Evolutionary conservation across 1,140 invertebrate species (phyloP).

Genomic region (Drosophila willistoni): DNA sequence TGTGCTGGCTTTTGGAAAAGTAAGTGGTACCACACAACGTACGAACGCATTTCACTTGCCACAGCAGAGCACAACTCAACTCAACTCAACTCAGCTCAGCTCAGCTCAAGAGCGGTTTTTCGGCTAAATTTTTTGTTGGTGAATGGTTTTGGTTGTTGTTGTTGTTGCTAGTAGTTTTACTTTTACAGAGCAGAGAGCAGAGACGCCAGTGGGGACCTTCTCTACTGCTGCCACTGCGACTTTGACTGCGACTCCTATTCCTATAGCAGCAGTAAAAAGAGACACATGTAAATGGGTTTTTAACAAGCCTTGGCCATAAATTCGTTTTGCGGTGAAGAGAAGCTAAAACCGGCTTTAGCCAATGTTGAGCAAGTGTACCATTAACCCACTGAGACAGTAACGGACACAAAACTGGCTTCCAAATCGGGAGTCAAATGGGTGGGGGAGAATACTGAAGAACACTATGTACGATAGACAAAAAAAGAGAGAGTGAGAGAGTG

Average conservation of each 20-base stretch:
- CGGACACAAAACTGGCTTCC: slow-evolving; percentile 46
- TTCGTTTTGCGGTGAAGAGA: slow-evolving; percentile 27
- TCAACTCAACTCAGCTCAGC: too few species aligned
- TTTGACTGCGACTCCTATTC: too few species aligned
- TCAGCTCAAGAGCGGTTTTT: slow-evolving; percentile 39
- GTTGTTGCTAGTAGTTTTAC: slow-evolving; percentile 55
- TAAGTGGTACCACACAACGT: slow-evolving; percentile 52
- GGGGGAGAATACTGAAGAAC: neutral
- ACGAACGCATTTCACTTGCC: slow-evolving; percentile 76
- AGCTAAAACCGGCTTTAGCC: slow-evolving; percentile 51
- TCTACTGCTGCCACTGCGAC: too few species aligned
- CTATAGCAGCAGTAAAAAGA: slow-evolving; percentile 21
- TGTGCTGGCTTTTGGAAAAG: slow-evolving; percentile 67
- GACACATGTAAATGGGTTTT: slow-evolving; percentile 75
- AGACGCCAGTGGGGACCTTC: slow-evolving; percentile 11
- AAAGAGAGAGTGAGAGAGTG: slow-evolving; percentile 1
- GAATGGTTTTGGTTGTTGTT: slow-evolving; percentile 50
- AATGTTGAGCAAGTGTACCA: slow-evolving; percentile 77
- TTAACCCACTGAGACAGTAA: slow-evolving; percentile 82
- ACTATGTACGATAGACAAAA: neutral
- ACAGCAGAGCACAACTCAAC: slow-evolving; percentile 17
- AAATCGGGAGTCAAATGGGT: neutral
- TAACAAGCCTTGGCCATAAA: slow-evolving; percentile 74
- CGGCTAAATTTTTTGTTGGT: slow-evolving; percentile 33
- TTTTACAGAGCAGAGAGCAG: slow-evolving; percentile 71